Evolutionary conservation across 2,797 vertebrate genomes (phyloP).

Genomic region (Sebastes minor): DNA sequence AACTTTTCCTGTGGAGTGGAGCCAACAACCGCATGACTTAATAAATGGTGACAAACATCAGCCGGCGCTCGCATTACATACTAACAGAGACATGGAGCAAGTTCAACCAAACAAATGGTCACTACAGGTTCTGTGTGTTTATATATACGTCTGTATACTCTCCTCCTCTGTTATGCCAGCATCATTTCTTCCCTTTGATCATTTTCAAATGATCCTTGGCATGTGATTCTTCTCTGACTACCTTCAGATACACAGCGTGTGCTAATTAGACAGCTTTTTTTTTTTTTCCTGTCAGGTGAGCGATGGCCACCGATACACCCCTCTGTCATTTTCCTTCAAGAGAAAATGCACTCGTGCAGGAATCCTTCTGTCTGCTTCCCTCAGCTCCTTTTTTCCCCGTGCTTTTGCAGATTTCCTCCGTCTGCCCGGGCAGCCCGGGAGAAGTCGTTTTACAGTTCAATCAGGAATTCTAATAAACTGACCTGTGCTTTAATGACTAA

Average conservation of each 20-base stretch:
- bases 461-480: constrained; percentile 87
- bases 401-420: constrained; percentile 59
- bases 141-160: background rate
- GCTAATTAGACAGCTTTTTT: constrained; percentile 45
- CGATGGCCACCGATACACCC: constrained; percentile 37
- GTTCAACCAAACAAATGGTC: constrained; percentile 47
- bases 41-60: constrained; percentile 72
- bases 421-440: constrained; percentile 54
- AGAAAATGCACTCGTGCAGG: constrained; percentile 54
- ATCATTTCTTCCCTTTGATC: constrained; percentile 40
- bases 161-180: constrained; percentile 12
- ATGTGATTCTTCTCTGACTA: constrained; percentile 25
- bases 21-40: constrained; percentile 64
- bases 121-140: constrained; percentile 12
- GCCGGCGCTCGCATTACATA: constrained; percentile 32
- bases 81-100: constrained; percentile 23
- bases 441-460: constrained; percentile 86
- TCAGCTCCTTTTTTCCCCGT: constrained; percentile 59
- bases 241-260: background rate
- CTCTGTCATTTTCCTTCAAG: constrained; percentile 50
- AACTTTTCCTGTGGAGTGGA: constrained; percentile 51
- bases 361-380: constrained; percentile 53
- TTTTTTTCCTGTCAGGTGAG: constrained; percentile 51
- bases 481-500: constrained; percentile 86
- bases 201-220: constrained; percentile 34